Evolutionary conservation across 2,888 invertebrate genomes (phyloP).

Genomic region (Drosophila phalerata): DNA sequence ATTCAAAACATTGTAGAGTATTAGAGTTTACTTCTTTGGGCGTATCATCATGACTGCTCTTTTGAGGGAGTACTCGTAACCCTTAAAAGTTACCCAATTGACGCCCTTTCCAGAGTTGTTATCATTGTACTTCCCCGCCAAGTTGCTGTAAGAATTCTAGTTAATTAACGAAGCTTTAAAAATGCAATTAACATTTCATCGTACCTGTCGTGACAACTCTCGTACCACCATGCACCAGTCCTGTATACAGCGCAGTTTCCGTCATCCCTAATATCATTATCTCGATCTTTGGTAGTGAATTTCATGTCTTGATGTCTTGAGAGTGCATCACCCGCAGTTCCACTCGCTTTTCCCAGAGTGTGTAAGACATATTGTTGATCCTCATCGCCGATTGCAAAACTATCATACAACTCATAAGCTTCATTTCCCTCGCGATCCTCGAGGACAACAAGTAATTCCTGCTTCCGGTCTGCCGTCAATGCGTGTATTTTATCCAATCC

Average conservation of each 20-base stretch:
- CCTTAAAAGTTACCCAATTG: not conserved
- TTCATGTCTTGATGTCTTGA: not conserved
- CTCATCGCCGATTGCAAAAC: not conserved
- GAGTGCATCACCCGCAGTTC: conserved; percentile 13
- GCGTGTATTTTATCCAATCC: conserved; percentile 16
- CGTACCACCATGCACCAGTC: conserved; percentile 3
- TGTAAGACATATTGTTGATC: not conserved
- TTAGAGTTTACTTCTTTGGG: not conserved
- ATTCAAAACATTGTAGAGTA: no score
- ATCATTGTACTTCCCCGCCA: conserved; percentile 1
- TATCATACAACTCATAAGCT: not conserved
- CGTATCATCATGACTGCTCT: conserved; percentile 17
- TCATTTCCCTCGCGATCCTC: conserved; percentile 2
- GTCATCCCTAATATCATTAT: not conserved
- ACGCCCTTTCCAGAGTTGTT: not conserved
- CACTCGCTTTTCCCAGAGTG: not conserved
- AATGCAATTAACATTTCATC: not conserved
- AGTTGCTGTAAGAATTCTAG: not conserved
- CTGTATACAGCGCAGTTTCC: not conserved
- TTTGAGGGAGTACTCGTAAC: not conserved
- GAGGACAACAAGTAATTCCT: not conserved
- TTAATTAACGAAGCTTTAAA: not conserved
- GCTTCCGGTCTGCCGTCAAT: not conserved
- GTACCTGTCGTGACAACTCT: not conserved
- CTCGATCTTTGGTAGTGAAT: not conserved